Percentiles rank a stretch among this genome's conserved stretches.
phyloP scores from a whole-genome alignment of 2,113 vertebrate genomes.

The Serilophus lunatus region DNA sequence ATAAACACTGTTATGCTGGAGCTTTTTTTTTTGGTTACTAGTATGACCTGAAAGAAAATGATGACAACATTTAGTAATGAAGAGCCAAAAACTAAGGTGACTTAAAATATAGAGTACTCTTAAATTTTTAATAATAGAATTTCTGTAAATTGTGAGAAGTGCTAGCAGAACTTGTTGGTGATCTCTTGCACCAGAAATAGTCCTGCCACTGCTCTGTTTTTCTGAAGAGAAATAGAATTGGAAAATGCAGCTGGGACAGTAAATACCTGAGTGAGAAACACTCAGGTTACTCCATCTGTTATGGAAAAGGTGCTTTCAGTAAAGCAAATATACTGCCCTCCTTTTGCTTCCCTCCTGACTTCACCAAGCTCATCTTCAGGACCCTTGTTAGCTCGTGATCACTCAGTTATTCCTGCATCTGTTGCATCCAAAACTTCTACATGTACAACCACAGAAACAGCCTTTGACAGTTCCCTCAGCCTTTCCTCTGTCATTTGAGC shows the following conservation, averaged over 20 bases:
- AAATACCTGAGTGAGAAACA: background rate
- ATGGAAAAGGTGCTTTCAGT: background rate
- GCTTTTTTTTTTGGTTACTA: background rate
- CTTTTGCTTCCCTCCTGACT: background rate
- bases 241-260: background rate
- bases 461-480: background rate
- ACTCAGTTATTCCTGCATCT: background rate
- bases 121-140: background rate
- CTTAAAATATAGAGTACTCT: background rate
- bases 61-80: background rate
- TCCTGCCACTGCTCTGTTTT: background rate
- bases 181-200: background rate
- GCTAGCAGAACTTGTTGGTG: background rate
- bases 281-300: background rate
- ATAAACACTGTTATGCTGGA: background rate
- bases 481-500: background rate
- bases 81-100: background rate
- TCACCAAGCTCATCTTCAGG: background rate
- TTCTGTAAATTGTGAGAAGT: background rate
- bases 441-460: background rate
- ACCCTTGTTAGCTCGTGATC: background rate
- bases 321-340: background rate
- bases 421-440: background rate
- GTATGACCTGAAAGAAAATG: background rate
- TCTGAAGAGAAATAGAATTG: background rate